These are phyloP conservation scores for Oreocharis arfaki DNA, from an alignment of 2,113 vertebrate genomes.

Conservation along the genomic window DNA sequence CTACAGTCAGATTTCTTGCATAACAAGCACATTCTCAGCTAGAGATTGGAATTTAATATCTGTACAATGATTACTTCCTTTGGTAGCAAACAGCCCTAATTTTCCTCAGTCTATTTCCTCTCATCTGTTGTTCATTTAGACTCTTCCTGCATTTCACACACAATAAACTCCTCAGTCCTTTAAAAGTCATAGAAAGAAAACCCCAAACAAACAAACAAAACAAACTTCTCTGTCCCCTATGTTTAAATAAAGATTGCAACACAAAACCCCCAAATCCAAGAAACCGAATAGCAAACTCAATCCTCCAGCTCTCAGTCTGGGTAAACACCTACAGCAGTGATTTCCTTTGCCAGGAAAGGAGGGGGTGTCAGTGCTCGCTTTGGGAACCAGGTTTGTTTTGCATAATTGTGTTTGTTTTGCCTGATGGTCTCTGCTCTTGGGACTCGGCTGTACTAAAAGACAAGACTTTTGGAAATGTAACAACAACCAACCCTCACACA, in stretches of 20 bases:
- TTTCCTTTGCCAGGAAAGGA: background rate
- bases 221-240: background rate
- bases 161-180: conserved; percentile 28
- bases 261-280: background rate
- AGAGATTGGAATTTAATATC: conserved; percentile 52
- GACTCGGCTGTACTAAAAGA: background rate
- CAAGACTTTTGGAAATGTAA: background rate
- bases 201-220: conserved; percentile 18
- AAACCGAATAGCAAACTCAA: background rate
- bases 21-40: background rate
- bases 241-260: conserved; percentile 12
- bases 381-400: conserved; percentile 11
- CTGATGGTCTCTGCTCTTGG: background rate
- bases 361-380: background rate
- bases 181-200: conserved; percentile 6
- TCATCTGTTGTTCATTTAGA: conserved; percentile 61
- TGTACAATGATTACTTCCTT: conserved; percentile 48
- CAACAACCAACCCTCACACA: background rate
- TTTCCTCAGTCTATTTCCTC: conserved; percentile 59
- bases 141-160: conserved; percentile 54
- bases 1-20: background rate
- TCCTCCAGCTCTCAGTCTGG: background rate
- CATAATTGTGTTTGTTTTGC: background rate
- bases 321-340: background rate
- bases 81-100: conserved; percentile 63